Percentiles rank a stretch among this genome's conserved stretches.
phyloP scores from a whole-genome alignment of 2,888 invertebrate species.

The Agonopterix subpropinquella region DNA sequence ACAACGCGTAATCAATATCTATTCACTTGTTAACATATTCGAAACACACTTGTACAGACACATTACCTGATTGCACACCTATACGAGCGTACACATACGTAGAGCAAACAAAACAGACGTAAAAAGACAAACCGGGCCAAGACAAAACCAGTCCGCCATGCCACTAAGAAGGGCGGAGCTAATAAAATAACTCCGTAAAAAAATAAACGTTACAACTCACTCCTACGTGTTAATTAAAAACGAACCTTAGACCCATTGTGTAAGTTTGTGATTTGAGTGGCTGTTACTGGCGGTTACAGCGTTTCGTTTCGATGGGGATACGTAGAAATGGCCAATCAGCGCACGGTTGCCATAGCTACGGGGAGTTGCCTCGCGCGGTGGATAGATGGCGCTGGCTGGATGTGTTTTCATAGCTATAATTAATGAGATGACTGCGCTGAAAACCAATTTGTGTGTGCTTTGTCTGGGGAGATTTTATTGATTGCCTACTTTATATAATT shows the following conservation, averaged over 20 bases:
- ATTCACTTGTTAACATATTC: too few species aligned
- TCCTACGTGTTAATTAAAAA: conserved; percentile 25
- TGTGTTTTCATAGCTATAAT: conserved; percentile 8
- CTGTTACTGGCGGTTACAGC: conserved; percentile 30
- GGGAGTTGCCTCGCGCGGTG: conserved; percentile 23
- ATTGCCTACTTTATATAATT: conserved; percentile 4
- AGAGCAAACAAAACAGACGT: conserved; percentile 31
- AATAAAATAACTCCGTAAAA: conserved; percentile 37
- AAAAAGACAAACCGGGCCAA: conserved; percentile 53
- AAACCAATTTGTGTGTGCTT: conserved; percentile 12
- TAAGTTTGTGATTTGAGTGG: conserved; percentile 44
- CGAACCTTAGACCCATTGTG: conserved; percentile 24
- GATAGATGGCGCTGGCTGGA: conserved; percentile 55
- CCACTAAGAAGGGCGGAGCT: conserved; percentile 64
- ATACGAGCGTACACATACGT: not conserved
- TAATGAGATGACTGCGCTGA: conserved; percentile 11
- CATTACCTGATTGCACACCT: not conserved
- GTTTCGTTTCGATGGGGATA: conserved; percentile 25
- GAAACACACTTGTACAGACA: not conserved
- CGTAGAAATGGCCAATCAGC: conserved; percentile 65
- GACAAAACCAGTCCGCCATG: conserved; percentile 60
- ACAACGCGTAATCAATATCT: too few species aligned
- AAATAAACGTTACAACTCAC: conserved; percentile 23
- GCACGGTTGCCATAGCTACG: conserved; percentile 62
- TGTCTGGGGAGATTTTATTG: conserved; percentile 7